Evolutionary conservation across 2,888 invertebrate genomes (phyloP).

Genomic region (Tipula confusa): DNA sequence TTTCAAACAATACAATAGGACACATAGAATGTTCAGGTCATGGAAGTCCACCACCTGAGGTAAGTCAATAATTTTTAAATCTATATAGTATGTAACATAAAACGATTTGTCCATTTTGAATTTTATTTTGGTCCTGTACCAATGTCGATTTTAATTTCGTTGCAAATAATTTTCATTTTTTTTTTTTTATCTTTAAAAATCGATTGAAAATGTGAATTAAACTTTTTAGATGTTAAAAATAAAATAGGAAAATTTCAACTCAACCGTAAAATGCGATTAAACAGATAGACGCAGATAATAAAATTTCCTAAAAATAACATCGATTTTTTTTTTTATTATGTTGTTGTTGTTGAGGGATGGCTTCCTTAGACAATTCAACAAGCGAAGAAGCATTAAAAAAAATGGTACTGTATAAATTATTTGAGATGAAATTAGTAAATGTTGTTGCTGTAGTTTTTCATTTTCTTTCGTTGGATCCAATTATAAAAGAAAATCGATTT

Average conservation of each 20-base stretch:
- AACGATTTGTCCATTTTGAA: not conserved
- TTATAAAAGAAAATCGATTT: too few species aligned
- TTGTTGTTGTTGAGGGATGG: too few species aligned
- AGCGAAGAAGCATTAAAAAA: too few species aligned
- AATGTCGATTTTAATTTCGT: not conserved
- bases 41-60: conserved; percentile 65
- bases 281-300: not conserved
- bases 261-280: not conserved
- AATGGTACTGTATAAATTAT: too few species aligned
- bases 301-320: not conserved
- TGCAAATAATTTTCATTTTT: not conserved
- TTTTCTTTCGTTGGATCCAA: too few species aligned
- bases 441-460: too few species aligned
- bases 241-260: not conserved
- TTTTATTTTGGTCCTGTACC: too few species aligned
- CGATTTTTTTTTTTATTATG: too few species aligned
- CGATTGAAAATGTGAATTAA: not conserved
- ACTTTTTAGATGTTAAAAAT: not conserved
- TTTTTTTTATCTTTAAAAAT: not conserved
- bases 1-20: conserved; percentile 70
- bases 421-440: too few species aligned
- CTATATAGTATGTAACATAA: not conserved
- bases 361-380: too few species aligned
- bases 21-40: conserved; percentile 65
- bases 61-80: conserved; percentile 39